Base-by-base conservation (phyloP, 2,797 vertebrate genomes). In the Acanthiza pusilla region DNA sequence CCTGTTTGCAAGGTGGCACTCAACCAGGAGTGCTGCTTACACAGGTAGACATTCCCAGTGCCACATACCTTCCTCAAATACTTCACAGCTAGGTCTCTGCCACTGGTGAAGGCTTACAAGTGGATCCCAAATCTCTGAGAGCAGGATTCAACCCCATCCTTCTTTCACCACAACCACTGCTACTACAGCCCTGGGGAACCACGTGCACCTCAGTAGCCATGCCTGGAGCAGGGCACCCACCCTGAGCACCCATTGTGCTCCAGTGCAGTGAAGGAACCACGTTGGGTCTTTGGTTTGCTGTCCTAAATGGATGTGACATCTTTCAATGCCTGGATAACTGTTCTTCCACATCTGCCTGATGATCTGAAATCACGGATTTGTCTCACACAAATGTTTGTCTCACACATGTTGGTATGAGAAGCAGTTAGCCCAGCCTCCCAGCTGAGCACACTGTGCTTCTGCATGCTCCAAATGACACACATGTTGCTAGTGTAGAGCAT, bases 171-270 rank as follows among this genome's bases (percentile, higher is more conserved):
- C 40, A 20, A 1, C 9, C 77, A 4, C 47, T 4, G 34, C 48
- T 23, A 4, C 29, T 19, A 9, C 73, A 66, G 81, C 51, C 66
- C 63, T 14, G 12, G 47, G 50, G 32, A 67, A 11, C 2, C 3
- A 14, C 0, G 0, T 0, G 2, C 10, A 23, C 23, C 78, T 45
- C 23, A 1, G 11, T 10, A 48, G 38, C 67, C 11, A 0, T 11
- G 42, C 32, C 47, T 14, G 36, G 26, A 76, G 51, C n/a, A 29
- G 34, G 30, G 17, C 61, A 42, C 45, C 48, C 43, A 27, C 45
- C 29, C 18, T 2, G 3, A 40, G 54, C 50, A 26, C 2, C 1
- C 4, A 4, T 42, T 55, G 8, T 2, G 2, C 27, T 23, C 50
- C 38, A 19, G 23, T 1, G 7, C 30, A 5, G 2, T 0, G 30